A percentile compares a stretch with the other conserved stretches of the same genome.
Evolutionary conservation across 2,797 vertebrate genomes (phyloP).

Genomic region (Phrynocephalus forsythii): DNA sequence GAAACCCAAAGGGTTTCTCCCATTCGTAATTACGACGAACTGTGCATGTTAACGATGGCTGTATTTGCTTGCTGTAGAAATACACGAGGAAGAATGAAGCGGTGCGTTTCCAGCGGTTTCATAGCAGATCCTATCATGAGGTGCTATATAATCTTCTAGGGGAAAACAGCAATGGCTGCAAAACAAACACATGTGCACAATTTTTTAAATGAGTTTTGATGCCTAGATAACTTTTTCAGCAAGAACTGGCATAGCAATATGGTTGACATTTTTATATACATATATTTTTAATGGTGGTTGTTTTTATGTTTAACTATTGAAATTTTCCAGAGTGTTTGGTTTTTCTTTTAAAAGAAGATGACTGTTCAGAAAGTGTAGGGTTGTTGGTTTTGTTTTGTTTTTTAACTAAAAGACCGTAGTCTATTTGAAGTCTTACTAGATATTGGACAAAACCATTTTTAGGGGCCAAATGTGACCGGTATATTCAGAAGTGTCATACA

Average conservation of each 20-base stretch:
- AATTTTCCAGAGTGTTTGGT: conserved; percentile 49
- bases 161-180: conserved; percentile 36
- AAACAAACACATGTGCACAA: conserved; percentile 36
- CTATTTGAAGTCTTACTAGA: conserved; percentile 48
- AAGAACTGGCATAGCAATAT: conserved; percentile 63
- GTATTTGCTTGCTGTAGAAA: neutral
- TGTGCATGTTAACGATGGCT: neutral
- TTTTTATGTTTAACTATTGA: conserved; percentile 52
- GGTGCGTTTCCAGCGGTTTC: neutral
- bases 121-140: neutral
- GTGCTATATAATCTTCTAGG: conserved; percentile 47
- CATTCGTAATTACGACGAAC: conserved; percentile 8
- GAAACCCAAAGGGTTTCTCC: conserved; percentile 8
- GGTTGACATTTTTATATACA: conserved; percentile 66
- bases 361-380: conserved; percentile 49
- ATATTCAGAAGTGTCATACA: conserved; percentile 42
- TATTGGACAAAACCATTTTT: conserved; percentile 29
- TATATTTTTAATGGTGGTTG: conserved; percentile 68
- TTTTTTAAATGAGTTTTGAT: conserved; percentile 68
- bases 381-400: neutral
- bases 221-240: conserved; percentile 72
- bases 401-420: conserved; percentile 29
- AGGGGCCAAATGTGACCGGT: conserved; percentile 28
- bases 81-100: conserved; percentile 6
- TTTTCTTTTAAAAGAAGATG: conserved; percentile 36